Percentiles rank a stretch among this genome's conserved stretches.
phyloP scores from a whole-genome alignment of 2,888 invertebrate species.

The Apodemia zela region DNA sequence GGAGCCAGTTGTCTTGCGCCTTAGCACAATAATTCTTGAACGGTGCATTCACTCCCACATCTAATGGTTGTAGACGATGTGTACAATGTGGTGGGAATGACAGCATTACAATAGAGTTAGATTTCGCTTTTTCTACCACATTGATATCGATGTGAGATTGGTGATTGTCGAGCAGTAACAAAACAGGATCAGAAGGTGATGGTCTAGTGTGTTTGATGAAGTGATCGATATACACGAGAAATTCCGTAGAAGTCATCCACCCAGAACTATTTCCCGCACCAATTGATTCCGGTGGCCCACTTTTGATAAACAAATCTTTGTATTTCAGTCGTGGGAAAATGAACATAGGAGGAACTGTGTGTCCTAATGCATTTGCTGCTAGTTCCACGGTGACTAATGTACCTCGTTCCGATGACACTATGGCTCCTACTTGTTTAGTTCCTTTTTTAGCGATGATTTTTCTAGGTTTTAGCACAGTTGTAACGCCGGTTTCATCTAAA shows the following conservation, averaged over 20 bases:
- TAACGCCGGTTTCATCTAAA: background rate
- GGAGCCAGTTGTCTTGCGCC: constrained; percentile 32
- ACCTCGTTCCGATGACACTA: background rate
- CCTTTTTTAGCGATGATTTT: background rate
- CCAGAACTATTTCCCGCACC: background rate
- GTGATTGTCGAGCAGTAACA: background rate
- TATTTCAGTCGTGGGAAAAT: background rate
- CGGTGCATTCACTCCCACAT: constrained; percentile 24
- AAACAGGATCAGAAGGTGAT: background rate
- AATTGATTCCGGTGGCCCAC: background rate
- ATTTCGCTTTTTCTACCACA: background rate
- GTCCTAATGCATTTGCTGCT: background rate
- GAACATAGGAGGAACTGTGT: background rate
- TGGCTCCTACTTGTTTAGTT: background rate
- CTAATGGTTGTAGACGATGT: background rate
- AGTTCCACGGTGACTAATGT: background rate
- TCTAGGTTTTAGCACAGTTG: background rate
- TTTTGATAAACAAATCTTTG: background rate
- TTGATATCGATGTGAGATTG: background rate
- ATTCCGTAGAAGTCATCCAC: background rate
- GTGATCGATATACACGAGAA: background rate
- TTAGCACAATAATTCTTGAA: constrained; percentile 32
- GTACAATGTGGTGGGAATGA: background rate
- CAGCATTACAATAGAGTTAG: background rate
- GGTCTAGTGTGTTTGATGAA: background rate